Conservation (phyloP, 2,797 vertebrate genomes). For the Periparus ater region DNA sequence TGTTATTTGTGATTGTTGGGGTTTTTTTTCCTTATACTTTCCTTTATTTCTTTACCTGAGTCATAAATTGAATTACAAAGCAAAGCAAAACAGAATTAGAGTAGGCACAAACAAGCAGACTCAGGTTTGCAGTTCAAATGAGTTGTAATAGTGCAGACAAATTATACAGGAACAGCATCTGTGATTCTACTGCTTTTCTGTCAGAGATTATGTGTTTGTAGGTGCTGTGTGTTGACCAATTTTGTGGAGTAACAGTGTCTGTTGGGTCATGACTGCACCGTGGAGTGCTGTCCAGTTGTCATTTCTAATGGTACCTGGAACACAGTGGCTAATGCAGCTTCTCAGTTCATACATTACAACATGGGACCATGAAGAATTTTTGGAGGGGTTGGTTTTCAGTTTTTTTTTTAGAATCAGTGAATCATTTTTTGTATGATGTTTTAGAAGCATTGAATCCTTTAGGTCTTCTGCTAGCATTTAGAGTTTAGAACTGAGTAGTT, state of each 20-base stretch:
- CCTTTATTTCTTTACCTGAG: neutral
- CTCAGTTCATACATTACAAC: neutral
- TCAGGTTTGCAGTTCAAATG: neutral
- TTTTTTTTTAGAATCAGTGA: neutral
- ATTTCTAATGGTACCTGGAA: neutral
- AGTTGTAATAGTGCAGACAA: neutral
- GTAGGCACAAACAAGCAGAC: neutral
- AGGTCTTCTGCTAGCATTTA: neutral
- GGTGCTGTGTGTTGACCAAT: neutral
- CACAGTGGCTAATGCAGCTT: neutral
- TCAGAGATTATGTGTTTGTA: neutral
- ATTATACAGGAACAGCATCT: neutral
- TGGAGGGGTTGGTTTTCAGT: accelerated
- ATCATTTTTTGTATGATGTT: neutral
- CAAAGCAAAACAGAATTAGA: neutral
- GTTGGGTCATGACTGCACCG: neutral
- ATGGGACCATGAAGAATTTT: neutral
- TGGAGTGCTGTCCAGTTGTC: neutral
- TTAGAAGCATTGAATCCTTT: neutral
- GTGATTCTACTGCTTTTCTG: neutral
- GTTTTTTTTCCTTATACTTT: neutral
- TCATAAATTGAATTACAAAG: neutral
- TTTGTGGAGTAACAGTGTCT: neutral
- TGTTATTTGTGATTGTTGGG: neutral
- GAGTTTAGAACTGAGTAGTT: neutral